Conservation (phyloP, 2,888 invertebrate species). For the Watsonalla binaria region DNA sequence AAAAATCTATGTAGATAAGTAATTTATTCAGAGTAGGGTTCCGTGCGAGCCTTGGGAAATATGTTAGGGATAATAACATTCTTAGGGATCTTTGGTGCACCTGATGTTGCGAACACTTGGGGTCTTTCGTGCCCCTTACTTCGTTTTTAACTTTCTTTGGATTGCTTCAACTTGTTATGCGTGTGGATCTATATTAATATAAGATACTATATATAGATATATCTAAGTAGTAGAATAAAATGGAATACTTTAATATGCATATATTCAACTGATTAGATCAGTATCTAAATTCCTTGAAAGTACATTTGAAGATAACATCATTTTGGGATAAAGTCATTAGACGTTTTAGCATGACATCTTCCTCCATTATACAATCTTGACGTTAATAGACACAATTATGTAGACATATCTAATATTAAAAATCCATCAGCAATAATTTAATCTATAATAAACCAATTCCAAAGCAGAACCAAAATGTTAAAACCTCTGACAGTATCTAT, state of each 20-base stretch:
- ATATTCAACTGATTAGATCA: background rate
- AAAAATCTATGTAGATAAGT: conserved; percentile 48
- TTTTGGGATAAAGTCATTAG: background rate
- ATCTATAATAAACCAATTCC: background rate
- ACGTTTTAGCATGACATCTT: background rate
- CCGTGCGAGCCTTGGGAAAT: conserved; percentile 53
- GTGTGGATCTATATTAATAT: background rate
- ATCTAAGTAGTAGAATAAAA: background rate
- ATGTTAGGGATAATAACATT: conserved; percentile 68
- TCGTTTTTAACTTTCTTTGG: conserved; percentile 41
- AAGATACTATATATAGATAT: too few species aligned
- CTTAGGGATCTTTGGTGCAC: conserved; percentile 66
- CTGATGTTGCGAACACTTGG: conserved; percentile 58
- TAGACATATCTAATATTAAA: too few species aligned
- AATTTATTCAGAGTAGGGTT: conserved; percentile 70
- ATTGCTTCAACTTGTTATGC: conserved; percentile 21
- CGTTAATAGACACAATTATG: too few species aligned
- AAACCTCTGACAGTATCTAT: background rate
- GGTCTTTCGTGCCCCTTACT: conserved; percentile 21
- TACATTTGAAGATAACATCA: background rate
- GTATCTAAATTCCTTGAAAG: background rate
- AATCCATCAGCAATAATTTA: too few species aligned
- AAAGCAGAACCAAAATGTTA: background rate
- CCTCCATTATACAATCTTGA: too few species aligned
- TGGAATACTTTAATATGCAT: background rate